These are phyloP conservation scores for Numenius phaeopus DNA, from an alignment of 2,797 vertebrate genomes.

Conservation along the genomic window DNA sequence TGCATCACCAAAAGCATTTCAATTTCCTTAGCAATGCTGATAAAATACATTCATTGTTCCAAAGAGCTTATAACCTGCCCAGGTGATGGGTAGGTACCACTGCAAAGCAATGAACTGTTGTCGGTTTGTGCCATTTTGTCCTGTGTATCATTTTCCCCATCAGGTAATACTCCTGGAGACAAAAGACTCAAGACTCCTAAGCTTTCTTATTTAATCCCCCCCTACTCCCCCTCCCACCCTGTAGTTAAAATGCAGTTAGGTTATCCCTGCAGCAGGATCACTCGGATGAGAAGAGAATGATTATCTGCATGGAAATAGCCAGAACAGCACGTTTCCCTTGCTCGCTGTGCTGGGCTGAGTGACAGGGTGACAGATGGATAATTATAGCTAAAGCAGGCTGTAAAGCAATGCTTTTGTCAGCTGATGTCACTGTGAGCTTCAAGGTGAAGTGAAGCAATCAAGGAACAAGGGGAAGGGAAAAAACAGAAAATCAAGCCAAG, in stretches of 20 bases:
- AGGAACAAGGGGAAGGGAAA: not conserved
- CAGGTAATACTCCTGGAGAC: not conserved
- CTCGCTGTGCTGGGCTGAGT: not conserved
- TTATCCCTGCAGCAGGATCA: conserved; percentile 12
- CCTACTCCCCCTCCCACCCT: not conserved
- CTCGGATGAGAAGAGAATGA: not conserved
- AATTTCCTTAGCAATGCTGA: not conserved
- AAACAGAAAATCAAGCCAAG: not conserved
- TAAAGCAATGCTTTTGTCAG: conserved; percentile 39
- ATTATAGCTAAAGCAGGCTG: conserved; percentile 22
- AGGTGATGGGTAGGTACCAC: not conserved
- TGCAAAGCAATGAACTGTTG: not conserved
- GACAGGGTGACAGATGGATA: conserved; percentile 34
- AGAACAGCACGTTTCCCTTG: not conserved
- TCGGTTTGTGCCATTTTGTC: not conserved
- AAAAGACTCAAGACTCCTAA: not conserved
- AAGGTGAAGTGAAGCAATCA: conserved; percentile 22
- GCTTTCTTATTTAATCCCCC: not conserved
- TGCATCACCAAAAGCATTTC: not conserved
- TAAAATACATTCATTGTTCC: not conserved
- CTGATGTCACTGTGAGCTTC: conserved; percentile 50
- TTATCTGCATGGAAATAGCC: not conserved
- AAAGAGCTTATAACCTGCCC: not conserved
- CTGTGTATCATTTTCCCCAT: not conserved
- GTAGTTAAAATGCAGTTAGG: not conserved